Base-by-base conservation (phyloP, 1,140 invertebrate genomes). In the Leucophenga varia region DNA sequence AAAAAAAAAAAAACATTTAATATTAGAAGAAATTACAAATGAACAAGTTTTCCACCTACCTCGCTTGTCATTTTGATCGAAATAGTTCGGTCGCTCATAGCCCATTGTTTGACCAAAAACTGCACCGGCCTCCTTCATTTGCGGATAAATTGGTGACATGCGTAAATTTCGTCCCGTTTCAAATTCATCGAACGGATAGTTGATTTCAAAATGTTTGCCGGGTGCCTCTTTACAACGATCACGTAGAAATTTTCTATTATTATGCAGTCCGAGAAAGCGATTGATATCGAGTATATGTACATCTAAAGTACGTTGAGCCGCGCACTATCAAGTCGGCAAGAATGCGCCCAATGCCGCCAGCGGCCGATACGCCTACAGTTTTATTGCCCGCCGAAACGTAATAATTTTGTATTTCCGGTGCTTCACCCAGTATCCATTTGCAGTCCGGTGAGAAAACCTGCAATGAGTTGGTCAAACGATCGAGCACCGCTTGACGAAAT, bases 41-140 rank as follows among this genome's bases (percentile, higher is more conserved):
- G n/a, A 6, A 13, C 12, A 25, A 5, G 6, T 9, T 12, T 7
- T 18, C 2, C 8, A 35, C 68, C 71, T 69, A 85, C 84, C 83
- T 34, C 79, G 57, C 38, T 78, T 76, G 40, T 80, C 64, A 49
- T 77, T 61, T 19, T 76, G 71, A 53, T 91, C 85, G 77, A 97
- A 99, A 84, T 91, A 98, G 28, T 91, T 85, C 1, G 96, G 92
- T 55, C 96, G 79, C 76, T 99, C 97, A 75, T 98, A 99, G 2
- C 95, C 96, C 93, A 98, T 98, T 19, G 93, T 93, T 77, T 98
- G 95, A 7, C 93, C 93, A 79, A 98, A 99, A 9, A 96, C 87
- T n/a, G 93, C 97, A 1, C 96, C 96, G 25, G 88, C 89, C 70
- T 91, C 88, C 68, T 89, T 83, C 1, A 98, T 76, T 50, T 91